These are phyloP conservation scores for Neoaliturus tenellus DNA, from an alignment of 2,888 invertebrate species.

Conservation along the genomic window DNA sequence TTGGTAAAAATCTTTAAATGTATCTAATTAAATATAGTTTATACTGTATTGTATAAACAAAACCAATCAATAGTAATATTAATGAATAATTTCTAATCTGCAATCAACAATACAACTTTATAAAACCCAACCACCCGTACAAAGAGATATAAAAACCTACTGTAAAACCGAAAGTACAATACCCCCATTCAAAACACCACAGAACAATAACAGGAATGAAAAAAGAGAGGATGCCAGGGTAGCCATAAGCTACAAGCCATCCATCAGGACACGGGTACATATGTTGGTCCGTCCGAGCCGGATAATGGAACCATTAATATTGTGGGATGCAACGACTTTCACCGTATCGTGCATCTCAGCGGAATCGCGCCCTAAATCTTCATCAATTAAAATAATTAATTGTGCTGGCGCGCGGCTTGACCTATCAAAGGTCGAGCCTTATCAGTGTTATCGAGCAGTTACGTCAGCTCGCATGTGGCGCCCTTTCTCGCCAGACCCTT, in stretches of 20 bases:
- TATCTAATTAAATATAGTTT: too few species aligned
- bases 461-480: background rate
- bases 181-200: background rate
- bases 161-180: background rate
- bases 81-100: too few species aligned
- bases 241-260: conserved; percentile 29
- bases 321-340: conserved; percentile 10
- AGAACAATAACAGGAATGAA: background rate
- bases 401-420: background rate
- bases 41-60: too few species aligned
- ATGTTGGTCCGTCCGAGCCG: conserved; percentile 15
- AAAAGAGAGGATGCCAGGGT: background rate
- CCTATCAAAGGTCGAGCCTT: conserved; percentile 25
- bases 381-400: conserved; percentile 50
- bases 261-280: conserved; percentile 32
- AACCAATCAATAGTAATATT: too few species aligned
- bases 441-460: background rate
- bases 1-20: too few species aligned
- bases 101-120: too few species aligned
- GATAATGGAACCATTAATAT: conserved; percentile 44
- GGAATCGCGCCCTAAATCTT: conserved; percentile 37
- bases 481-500: background rate
- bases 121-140: too few species aligned
- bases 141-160: too few species aligned
- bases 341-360: conserved; percentile 12